Evolutionary conservation across 2,888 invertebrate genomes (phyloP).

Genomic region (Patella ulyssiponensis): DNA sequence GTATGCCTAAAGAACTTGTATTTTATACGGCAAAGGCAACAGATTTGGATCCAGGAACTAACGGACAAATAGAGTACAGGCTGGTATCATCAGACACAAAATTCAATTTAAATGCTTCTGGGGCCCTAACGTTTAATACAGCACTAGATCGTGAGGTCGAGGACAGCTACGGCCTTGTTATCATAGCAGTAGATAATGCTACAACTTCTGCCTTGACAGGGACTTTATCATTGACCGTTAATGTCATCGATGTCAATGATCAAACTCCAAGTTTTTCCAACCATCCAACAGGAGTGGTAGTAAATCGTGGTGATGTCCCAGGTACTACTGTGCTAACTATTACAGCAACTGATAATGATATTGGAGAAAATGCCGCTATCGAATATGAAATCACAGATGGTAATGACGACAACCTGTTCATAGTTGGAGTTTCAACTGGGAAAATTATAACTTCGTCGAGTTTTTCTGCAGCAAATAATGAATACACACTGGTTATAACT

Average conservation of each 20-base stretch:
- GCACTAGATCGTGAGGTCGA: conserved; percentile 42
- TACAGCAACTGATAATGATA: conserved; percentile 52
- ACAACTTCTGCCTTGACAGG: conserved; percentile 35
- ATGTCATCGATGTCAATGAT: conserved; percentile 48
- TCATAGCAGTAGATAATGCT: conserved; percentile 46
- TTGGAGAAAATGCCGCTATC: conserved; percentile 48
- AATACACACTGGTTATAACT: conserved; percentile 32
- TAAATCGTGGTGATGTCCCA: conserved; percentile 42
- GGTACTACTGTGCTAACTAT: conserved; percentile 36
- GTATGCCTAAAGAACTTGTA: neutral
- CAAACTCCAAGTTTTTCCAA: conserved; percentile 41
- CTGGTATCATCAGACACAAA: conserved; percentile 43
- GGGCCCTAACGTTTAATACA: conserved; percentile 34
- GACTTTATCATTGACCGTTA: conserved; percentile 45
- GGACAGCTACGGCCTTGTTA: conserved; percentile 39
- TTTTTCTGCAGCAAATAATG: conserved; percentile 34
- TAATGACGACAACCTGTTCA: conserved; percentile 49
- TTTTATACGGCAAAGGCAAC: conserved; percentile 85
- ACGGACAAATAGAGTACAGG: conserved; percentile 87
- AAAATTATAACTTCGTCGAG: conserved; percentile 39
- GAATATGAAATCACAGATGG: conserved; percentile 46
- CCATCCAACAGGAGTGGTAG: conserved; percentile 33
- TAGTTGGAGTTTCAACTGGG: conserved; percentile 43
- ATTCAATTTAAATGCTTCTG: conserved; percentile 33
- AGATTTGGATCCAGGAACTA: conserved; percentile 88